A percentile compares a stretch with the other conserved stretches of the same genome.
Conservation (phyloP, 2,797 vertebrate genomes). For the Xenopus petersii region DNA sequence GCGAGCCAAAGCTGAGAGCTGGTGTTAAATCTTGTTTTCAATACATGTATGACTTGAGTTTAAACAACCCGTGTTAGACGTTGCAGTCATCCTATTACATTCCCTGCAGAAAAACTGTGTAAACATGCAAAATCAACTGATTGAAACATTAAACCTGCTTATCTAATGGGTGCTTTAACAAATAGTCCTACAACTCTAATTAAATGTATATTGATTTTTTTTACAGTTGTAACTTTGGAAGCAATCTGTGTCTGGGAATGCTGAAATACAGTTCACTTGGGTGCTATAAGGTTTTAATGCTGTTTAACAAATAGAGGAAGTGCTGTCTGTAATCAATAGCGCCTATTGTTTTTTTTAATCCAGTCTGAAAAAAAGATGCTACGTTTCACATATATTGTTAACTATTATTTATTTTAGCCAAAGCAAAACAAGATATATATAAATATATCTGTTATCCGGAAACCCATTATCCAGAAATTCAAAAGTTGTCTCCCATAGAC, state of each 20-base stretch:
- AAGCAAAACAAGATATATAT: too few species aligned
- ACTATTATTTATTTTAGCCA: too few species aligned
- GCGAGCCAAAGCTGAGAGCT: conserved; percentile 55
- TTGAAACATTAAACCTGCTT: conserved; percentile 65
- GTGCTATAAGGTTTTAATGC: conserved; percentile 30
- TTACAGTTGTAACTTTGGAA: conserved; percentile 27
- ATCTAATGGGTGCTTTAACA: conserved; percentile 32
- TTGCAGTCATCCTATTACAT: conserved; percentile 67
- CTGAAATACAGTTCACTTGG: conserved; percentile 19
- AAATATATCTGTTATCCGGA: too few species aligned
- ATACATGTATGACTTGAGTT: conserved; percentile 60
- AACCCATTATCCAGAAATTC: too few species aligned
- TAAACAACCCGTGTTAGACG: conserved; percentile 59
- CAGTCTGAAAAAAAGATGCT: too few species aligned
- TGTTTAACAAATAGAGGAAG: conserved; percentile 17
- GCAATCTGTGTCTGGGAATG: conserved; percentile 28
- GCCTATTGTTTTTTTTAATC: neutral
- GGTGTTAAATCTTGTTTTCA: conserved; percentile 64
- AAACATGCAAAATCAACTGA: conserved; percentile 71
- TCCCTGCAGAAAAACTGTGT: conserved; percentile 71
- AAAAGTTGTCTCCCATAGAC: too few species aligned
- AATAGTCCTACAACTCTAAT: conserved; percentile 33
- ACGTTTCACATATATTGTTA: too few species aligned
- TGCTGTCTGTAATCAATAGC: neutral
- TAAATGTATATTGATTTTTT: conserved; percentile 46